Evolutionary conservation across 2,888 invertebrate genomes (phyloP).

Genomic region (Cabera pusaria): DNA sequence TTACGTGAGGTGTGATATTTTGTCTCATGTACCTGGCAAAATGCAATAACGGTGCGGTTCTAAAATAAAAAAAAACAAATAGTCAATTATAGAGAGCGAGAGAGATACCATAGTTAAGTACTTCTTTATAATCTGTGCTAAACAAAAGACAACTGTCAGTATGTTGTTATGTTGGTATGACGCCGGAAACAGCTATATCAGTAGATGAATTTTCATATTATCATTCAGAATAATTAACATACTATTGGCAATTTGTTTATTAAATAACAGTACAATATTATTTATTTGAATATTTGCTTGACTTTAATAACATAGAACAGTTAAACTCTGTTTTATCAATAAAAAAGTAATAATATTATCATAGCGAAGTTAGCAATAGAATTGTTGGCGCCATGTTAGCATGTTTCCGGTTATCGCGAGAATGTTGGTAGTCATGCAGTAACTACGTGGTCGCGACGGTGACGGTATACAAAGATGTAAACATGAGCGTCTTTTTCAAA

Average conservation of each 20-base stretch:
- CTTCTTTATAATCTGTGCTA: not conserved
- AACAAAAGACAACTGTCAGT: not conserved
- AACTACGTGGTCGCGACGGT: constrained; percentile 79
- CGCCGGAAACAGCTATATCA: constrained; percentile 1
- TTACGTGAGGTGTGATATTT: too few relatives aligned
- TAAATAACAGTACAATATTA: too few relatives aligned
- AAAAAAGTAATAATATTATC: constrained; percentile 1
- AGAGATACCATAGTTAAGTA: too few relatives aligned
- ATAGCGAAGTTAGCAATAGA: constrained; percentile 51
- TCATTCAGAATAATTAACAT: too few relatives aligned
- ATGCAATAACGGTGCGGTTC: too few relatives aligned
- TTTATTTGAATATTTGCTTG: too few relatives aligned
- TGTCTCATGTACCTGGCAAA: too few relatives aligned
- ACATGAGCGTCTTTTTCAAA: constrained; percentile 57
- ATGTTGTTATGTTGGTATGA: constrained; percentile 4
- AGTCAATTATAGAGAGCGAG: too few relatives aligned
- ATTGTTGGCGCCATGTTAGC: constrained; percentile 76
- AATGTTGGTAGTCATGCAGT: constrained; percentile 65
- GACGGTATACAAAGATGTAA: constrained; percentile 75
- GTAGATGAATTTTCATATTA: not conserved
- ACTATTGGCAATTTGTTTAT: too few relatives aligned
- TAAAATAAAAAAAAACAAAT: too few relatives aligned
- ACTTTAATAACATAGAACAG: too few relatives aligned
- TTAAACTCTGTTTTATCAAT: too few relatives aligned
- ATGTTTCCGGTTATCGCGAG: constrained; percentile 40